Base-by-base conservation (phyloP, 2,888 invertebrate species). In the Sturmia bella region DNA sequence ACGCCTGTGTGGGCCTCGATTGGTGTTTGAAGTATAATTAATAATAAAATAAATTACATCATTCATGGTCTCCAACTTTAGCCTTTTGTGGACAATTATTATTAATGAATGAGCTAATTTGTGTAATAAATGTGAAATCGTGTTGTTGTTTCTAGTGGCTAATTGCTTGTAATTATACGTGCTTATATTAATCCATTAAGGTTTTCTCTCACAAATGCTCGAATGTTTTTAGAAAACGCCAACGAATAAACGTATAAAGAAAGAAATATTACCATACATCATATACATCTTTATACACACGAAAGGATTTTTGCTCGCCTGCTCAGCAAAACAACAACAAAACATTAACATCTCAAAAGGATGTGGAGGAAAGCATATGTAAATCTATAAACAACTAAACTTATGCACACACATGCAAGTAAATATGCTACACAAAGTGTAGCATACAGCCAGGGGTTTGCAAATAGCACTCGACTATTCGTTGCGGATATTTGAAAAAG, bases 121-220 rank as follows among this genome's bases (percentile, higher is more conserved):
- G 21, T 32, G 57, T 50, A 13, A 21, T 32, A 32, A n/a, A 17
- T 15, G 24, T 39, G 12, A 24, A 5, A 17, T 32, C 54, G 56
- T 73, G 32, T 56, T 11, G 32, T 32, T 39, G 59, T 64, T 32
- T 52, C 50, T 52, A 52, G 54, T 54, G 52, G 54, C 43, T 61
- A 80, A 81, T 81, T 81, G 48, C 61, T 50, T 50, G 73, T 77
- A 66, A 77, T 81, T 81, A 69, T 77, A 32, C 32, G 68, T 68
- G 48, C 77, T 77, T 63, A 56, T 17, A 77, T 76, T 77, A 76
- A 17, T 0, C 13, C 50, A 68, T 73, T 69, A 63, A 19, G 48
- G 50, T 7, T 54, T 76, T 37, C 7, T 7, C 32, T 45, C 17
- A 13, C 50, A 48, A 56, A 9, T n/a, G 27, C 12, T 7, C 15